These are phyloP conservation scores for Icerya purchasi DNA, from an alignment of 2,888 invertebrate genomes.

Conservation along the genomic window DNA sequence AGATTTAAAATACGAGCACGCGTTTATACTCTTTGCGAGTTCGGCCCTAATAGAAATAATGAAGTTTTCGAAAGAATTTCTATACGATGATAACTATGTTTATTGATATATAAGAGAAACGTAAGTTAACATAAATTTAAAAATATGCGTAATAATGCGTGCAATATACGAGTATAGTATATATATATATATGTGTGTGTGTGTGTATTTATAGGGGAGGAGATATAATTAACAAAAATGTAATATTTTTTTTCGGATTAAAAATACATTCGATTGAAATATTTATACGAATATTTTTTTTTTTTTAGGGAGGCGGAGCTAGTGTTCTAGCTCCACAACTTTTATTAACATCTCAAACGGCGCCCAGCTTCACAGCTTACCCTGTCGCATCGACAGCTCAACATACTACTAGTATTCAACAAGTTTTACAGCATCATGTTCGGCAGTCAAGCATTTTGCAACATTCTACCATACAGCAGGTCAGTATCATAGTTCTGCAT, in stretches of 20 bases:
- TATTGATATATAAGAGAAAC: no score
- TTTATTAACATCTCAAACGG: conserved; percentile 17
- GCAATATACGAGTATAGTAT: no score
- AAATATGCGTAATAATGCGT: no score
- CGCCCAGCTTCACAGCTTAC: conserved; percentile 14
- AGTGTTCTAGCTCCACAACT: conserved; percentile 19
- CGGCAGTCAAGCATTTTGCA: conserved; percentile 20
- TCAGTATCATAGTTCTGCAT: conserved; percentile 10
- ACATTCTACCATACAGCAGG: conserved; percentile 21
- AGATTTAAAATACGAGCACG: no score
- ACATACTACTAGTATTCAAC: conserved; percentile 19
- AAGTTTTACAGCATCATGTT: conserved; percentile 20
- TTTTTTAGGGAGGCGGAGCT: conserved; percentile 16
- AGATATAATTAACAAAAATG: no score
- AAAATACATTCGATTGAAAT: no score
- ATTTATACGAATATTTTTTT: no score
- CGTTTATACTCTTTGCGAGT: conserved; percentile 3
- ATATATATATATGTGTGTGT: neutral
- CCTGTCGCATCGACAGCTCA: conserved; percentile 15
- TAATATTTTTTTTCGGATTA: no score
- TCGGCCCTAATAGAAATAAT: no score
- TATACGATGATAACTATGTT: no score
- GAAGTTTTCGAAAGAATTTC: no score
- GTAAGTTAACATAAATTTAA: no score
- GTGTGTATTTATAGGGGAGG: conserved; percentile 14